Conservation (phyloP, 2,888 invertebrate species). For the Epiblema foenella region DNA sequence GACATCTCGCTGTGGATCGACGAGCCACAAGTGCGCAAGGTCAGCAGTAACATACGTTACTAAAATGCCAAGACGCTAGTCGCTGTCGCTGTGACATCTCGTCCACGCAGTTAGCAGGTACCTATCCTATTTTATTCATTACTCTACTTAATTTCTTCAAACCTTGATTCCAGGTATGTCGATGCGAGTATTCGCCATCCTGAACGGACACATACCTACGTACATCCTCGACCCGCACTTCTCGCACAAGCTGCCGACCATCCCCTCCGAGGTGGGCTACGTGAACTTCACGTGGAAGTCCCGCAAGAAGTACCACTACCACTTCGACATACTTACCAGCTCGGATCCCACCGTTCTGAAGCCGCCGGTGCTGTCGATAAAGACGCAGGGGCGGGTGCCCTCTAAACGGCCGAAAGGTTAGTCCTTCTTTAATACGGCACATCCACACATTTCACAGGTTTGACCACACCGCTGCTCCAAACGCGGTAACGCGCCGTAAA, state of each 20-base stretch:
- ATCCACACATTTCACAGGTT: no score
- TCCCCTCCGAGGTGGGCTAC: slow-evolving; percentile 95
- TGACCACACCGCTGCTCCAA: no score
- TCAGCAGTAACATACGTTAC: slow-evolving; percentile 89
- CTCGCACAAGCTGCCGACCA: slow-evolving; percentile 94
- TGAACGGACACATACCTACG: slow-evolving; percentile 93
- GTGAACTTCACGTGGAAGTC: slow-evolving; percentile 97
- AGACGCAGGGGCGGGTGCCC: slow-evolving; percentile 93
- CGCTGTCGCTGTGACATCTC: slow-evolving; percentile 66
- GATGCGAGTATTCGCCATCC: slow-evolving; percentile 95
- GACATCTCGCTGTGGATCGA: slow-evolving; percentile 62
- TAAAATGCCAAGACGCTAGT: no score
- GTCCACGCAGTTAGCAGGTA: no score
- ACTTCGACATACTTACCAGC: slow-evolving; percentile 94
- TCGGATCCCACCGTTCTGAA: slow-evolving; percentile 93
- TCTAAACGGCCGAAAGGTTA: slow-evolving; percentile 91
- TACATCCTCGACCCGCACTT: slow-evolving; percentile 96
- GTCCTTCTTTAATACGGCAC: slow-evolving; percentile 12
- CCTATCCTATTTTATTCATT: no score
- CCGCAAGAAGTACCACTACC: slow-evolving; percentile 93
- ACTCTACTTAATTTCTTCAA: not conserved
- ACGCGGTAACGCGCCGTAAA: no score
- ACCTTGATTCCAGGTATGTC: slow-evolving; percentile 86
- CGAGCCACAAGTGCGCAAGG: slow-evolving; percentile 93
- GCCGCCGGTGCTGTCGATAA: slow-evolving; percentile 94